Evolutionary conservation across 2,888 invertebrate genomes (phyloP).

Genomic region (Crematogaster levior): DNA sequence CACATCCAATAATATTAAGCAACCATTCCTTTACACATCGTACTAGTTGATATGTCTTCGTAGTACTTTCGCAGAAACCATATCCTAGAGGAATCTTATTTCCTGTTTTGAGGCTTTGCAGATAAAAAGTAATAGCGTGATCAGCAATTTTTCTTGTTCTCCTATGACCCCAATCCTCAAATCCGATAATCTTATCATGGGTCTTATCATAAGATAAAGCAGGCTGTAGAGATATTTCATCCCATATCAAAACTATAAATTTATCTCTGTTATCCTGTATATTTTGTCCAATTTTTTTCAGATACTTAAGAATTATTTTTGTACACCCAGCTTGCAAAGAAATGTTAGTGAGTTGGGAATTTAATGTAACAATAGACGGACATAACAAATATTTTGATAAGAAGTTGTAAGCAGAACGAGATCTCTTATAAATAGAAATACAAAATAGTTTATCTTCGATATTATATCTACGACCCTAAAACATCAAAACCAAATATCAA

Average conservation of each 20-base stretch:
- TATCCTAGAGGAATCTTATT: slow-evolving; percentile 24
- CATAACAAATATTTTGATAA: neutral
- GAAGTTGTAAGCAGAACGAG: neutral
- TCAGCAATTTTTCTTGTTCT: neutral
- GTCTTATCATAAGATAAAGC: neutral
- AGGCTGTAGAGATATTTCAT: too few relatives aligned
- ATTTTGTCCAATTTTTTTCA: neutral
- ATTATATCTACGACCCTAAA: neutral
- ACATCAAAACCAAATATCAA: too few relatives aligned
- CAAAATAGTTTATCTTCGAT: neutral
- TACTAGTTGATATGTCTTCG: neutral
- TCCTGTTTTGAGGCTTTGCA: slow-evolving; percentile 2
- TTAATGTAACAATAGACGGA: neutral
- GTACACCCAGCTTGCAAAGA: slow-evolving; percentile 1
- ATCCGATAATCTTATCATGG: slow-evolving; percentile 9
- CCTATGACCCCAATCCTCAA: neutral
- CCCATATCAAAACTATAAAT: neutral
- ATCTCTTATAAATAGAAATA: neutral
- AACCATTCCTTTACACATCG: slow-evolving; percentile 6
- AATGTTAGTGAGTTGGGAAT: neutral
- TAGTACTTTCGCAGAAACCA: slow-evolving; percentile 12
- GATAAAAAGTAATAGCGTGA: neutral
- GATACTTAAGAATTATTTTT: neutral
- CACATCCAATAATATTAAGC: neutral
- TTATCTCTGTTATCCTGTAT: neutral